Percentiles rank a stretch among this genome's conserved stretches.
These are phyloP conservation scores for Cyanistes caeruleus DNA, from an alignment of 2,113 vertebrate species.

Conservation along the genomic window DNA sequence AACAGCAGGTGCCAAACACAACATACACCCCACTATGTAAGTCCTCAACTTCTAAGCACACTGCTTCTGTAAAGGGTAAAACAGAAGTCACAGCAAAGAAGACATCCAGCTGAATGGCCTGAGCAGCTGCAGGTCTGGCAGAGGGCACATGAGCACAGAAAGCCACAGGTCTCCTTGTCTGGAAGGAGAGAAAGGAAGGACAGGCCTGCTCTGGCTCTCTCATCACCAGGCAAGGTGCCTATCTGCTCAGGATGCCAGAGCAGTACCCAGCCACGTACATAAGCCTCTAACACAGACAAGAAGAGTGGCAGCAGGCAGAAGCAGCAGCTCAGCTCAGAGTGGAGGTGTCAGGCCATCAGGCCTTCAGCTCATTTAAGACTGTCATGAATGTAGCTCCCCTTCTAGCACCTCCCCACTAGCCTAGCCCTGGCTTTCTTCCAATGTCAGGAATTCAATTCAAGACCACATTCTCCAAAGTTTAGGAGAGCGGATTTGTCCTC, in stretches of 20 bases:
- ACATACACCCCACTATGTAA: neutral
- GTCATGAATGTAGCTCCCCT: neutral
- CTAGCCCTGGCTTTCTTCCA: neutral
- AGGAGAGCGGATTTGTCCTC: neutral
- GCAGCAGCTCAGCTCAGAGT: neutral
- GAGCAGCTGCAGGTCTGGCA: neutral
- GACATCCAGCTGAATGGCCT: neutral
- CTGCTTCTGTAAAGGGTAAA: neutral
- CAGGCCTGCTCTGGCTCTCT: neutral
- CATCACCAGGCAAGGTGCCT: neutral
- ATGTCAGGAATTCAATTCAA: neutral
- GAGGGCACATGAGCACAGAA: neutral
- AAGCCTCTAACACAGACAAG: neutral
- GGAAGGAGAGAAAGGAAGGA: neutral
- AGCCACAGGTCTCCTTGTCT: neutral
- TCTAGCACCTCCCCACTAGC: neutral
- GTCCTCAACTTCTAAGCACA: neutral
- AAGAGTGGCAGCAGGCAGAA: neutral
- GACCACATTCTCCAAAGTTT: neutral
- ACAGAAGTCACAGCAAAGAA: neutral
- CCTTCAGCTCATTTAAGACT: neutral
- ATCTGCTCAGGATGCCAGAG: neutral
- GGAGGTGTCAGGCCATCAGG: neutral
- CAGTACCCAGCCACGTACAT: accelerated
- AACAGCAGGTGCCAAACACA: neutral